Conservation (phyloP, 2,113 vertebrate species). For the Platanista minor region DNA sequence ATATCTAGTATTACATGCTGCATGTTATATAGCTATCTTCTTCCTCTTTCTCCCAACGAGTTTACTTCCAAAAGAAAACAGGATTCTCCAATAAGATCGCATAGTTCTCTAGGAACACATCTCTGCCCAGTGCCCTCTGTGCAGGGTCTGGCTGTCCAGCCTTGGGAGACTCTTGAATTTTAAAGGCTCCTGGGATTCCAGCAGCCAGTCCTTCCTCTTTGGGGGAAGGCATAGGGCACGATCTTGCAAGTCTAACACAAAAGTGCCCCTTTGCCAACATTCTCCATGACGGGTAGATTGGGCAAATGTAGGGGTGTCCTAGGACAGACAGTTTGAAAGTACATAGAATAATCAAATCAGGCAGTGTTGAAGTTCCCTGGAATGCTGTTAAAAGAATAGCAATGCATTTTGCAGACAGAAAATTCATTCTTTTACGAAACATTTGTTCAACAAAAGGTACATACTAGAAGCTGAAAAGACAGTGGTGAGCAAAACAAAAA, state of each 20-base stretch:
- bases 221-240: neutral
- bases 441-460: neutral
- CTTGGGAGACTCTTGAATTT: neutral
- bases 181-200: neutral
- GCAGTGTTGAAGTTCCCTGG: neutral
- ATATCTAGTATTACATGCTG: neutral
- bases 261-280: neutral
- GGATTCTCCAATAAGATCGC: neutral
- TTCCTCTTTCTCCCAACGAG: neutral
- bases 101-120: neutral
- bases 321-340: neutral
- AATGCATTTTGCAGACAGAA: neutral
- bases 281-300: neutral
- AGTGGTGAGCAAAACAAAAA: neutral
- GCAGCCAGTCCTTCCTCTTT: neutral
- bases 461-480: neutral
- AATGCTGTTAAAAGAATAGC: neutral
- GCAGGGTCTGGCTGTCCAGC: neutral
- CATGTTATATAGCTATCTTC: neutral
- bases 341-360: neutral
- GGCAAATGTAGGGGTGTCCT: neutral
- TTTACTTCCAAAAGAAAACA: neutral
- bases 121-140: neutral
- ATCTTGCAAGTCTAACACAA: neutral
- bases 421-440: constrained; percentile 12